Evolutionary conservation across 2,113 vertebrate genomes (phyloP).

Genomic region (Isurus oxyrinchus): DNA sequence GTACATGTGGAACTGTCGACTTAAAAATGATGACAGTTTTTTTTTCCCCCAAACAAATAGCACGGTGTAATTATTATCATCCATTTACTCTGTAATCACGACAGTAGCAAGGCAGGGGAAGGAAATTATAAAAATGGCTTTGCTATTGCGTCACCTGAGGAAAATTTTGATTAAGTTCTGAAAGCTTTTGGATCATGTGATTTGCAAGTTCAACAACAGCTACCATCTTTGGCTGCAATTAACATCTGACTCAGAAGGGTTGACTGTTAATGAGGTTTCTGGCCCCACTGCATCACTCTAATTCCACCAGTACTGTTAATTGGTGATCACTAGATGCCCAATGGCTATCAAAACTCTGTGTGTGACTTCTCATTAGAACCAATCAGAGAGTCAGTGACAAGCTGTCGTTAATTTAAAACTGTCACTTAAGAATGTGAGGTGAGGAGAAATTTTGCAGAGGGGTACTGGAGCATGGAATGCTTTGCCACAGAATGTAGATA

Average conservation of each 20-base stretch:
- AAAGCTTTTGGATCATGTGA: slow-evolving; percentile 66
- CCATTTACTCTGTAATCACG: slow-evolving; percentile 11
- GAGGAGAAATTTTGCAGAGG: not conserved
- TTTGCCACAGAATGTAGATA: not conserved
- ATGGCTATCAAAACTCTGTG: not conserved
- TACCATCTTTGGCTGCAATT: slow-evolving; percentile 60
- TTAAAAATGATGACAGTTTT: slow-evolving; percentile 19
- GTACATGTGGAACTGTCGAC: not conserved
- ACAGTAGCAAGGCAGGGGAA: not conserved
- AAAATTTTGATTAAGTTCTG: slow-evolving; percentile 57
- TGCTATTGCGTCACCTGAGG: slow-evolving; percentile 45
- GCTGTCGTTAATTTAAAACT: not conserved
- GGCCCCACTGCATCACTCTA: slow-evolving; percentile 47
- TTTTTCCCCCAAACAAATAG: not conserved
- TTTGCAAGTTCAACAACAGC: slow-evolving; percentile 66
- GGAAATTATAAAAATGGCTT: not conserved
- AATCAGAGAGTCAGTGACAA: not conserved
- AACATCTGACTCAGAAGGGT: slow-evolving; percentile 54
- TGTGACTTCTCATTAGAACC: not conserved
- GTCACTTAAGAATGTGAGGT: not conserved
- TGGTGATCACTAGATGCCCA: not conserved
- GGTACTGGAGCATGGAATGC: not conserved
- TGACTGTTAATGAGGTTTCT: slow-evolving; percentile 67
- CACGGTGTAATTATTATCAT: not conserved
- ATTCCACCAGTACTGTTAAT: not conserved